Evolutionary conservation across 92 coral and sea anemone genomes (phyloP).

Genomic region (Porites rus): DNA sequence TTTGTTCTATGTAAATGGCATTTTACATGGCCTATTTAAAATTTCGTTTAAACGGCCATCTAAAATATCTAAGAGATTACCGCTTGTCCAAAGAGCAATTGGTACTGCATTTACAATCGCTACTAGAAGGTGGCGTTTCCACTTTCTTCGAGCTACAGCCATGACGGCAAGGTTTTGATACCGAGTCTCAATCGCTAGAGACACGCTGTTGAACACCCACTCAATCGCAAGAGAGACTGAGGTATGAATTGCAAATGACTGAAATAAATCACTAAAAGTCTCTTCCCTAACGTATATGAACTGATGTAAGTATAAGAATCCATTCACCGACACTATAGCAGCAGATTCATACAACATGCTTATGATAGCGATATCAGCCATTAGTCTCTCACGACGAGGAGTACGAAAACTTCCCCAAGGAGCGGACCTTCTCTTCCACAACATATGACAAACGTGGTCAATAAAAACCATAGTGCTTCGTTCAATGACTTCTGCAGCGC

Average conservation of each 20-base stretch:
- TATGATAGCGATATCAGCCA: slow-evolving; percentile 44
- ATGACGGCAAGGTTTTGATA: slow-evolving; percentile 9
- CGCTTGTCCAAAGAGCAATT: neutral
- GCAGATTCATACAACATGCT: slow-evolving; percentile 37
- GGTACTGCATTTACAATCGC: neutral
- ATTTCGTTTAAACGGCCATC: neutral
- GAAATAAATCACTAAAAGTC: neutral
- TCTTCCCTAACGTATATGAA: neutral
- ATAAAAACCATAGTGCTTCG: slow-evolving; percentile 31
- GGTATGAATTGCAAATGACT: neutral
- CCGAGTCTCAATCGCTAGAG: neutral
- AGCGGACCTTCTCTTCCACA: slow-evolving; percentile 3
- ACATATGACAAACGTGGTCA: slow-evolving; percentile 16
- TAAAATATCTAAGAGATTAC: neutral
- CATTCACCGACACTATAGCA: slow-evolving; percentile 9
- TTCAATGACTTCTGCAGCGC: slow-evolving; percentile 28
- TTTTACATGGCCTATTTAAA: neutral
- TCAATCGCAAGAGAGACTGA: neutral
- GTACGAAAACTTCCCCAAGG: slow-evolving; percentile 56
- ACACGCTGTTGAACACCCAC: neutral
- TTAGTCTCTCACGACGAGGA: slow-evolving; percentile 54
- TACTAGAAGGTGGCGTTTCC: neutral
- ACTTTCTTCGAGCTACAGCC: neutral
- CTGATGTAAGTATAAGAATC: neutral
- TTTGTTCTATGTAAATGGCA: neutral